phyloP scores from a whole-genome alignment of 37 sponge, comb jelly and placozoan species.

The Haliclona indistincta region DNA sequence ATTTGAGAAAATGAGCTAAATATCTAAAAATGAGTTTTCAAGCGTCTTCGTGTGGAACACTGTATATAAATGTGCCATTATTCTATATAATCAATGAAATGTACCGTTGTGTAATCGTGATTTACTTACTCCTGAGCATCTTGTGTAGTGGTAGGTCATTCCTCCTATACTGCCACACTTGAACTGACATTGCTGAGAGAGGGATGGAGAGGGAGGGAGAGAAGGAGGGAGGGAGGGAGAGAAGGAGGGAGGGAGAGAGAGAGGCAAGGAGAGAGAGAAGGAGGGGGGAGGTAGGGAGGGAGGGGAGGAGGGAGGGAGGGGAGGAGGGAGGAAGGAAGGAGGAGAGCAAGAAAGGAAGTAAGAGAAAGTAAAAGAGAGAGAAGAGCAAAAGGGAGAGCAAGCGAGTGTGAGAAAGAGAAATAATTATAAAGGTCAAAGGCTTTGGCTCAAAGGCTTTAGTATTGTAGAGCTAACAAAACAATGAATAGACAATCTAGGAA shows the following conservation, averaged over 20 bases:
- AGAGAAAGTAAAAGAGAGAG: conserved; percentile 29
- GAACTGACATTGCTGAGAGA: conserved; percentile 39
- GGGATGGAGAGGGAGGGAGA: not conserved
- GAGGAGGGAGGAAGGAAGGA: not conserved
- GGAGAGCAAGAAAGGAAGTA: conserved; percentile 16
- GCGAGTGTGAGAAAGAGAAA: not conserved
- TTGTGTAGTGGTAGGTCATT: conserved; percentile 52
- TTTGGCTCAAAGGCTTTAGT: no score
- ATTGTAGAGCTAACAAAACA: no score
- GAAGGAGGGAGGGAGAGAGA: not conserved
- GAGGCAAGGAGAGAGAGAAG: not conserved
- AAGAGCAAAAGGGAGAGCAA: not conserved
- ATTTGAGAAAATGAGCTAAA: no score
- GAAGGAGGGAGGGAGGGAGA: not conserved
- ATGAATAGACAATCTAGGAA: no score
- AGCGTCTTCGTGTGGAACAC: no score
- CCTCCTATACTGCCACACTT: conserved; percentile 65
- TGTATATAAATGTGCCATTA: no score
- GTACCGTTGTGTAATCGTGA: no score
- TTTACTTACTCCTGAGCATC: conserved; percentile 37
- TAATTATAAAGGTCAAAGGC: not conserved
- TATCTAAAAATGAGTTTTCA: no score
- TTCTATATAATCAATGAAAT: no score
- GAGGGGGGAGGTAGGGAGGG: not conserved
- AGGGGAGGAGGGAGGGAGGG: not conserved